phyloP scores from a whole-genome alignment of 2,113 vertebrate species.

The Myodes glareolus region DNA sequence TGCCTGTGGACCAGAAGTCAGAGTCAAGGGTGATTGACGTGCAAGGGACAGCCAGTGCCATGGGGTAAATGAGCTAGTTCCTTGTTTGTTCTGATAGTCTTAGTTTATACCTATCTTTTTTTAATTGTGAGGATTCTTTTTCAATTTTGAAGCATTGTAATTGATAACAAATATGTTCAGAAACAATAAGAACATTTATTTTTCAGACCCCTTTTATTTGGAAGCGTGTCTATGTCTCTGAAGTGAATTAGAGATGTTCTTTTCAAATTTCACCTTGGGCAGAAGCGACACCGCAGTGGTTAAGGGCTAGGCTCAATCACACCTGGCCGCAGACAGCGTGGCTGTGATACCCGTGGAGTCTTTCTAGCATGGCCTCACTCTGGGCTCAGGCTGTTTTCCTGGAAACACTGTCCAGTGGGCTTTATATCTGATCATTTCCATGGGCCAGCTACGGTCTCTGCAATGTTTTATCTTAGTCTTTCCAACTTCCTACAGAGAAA shows the following conservation, averaged over 20 bases:
- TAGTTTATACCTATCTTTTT: background rate
- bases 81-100: background rate
- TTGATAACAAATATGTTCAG: background rate
- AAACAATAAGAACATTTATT: background rate
- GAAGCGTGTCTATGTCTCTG: background rate
- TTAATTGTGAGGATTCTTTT: background rate
- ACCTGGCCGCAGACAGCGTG: background rate
- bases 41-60: background rate
- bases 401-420: background rate
- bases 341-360: background rate
- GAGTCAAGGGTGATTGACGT: background rate
- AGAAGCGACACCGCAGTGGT: background rate
- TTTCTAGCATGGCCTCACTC: background rate
- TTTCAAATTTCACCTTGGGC: background rate
- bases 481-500: background rate
- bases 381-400: background rate
- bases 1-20: background rate
- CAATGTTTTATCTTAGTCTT: background rate
- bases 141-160: background rate
- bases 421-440: background rate
- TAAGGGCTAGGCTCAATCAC: background rate
- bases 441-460: background rate
- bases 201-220: background rate
- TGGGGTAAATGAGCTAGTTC: background rate
- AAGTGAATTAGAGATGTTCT: background rate